Base-by-base conservation (phyloP, 2,113 vertebrate genomes). In the Pandion haliaetus region DNA sequence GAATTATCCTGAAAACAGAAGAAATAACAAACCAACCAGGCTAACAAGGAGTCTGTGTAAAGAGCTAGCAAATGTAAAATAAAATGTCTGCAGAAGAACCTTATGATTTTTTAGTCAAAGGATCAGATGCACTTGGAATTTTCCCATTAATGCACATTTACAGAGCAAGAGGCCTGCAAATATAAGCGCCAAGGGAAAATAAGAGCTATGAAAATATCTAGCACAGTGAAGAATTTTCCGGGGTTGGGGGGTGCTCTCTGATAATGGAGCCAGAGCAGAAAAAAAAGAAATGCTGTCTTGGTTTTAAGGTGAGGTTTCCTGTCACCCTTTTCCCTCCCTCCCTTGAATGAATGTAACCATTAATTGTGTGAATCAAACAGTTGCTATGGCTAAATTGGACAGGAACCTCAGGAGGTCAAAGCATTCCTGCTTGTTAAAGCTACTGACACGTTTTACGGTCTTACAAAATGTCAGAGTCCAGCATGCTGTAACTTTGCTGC, bases 381-480 rank as follows among this genome's bases (percentile, higher is more conserved):
- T 71, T 90, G 89, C 62, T 62, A 62, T 62, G 52, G 90, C 69
- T 96, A 95, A 97, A 97, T 96, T 94, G 90, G 90, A 93, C 93
- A 92, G 69, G 67, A 97, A 95, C 88, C 66, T 96, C 82, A 62
- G 90, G 95, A 89, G 85, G 95, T 93, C 95, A 97, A 95, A 95
- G 85, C 19, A 42, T 66, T 89, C 32, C 86, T 88, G 91, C 94
- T 96, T 96, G 88, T 97, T 97, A 97, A 96, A 92, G 71, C 90
- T 86, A 45, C 87, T 92, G 94, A 93, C 82, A 88, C 3, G 1
- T 95, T 95, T 95, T 89, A 85, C n/a, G 2, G 73, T 90, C 95
- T 96, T 93, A 90, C 69, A 79, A 86, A 97, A 97, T 94, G 95
- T 97, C 96, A 96, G 80, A 87, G 73, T 80, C 95, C 67, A 83